These are phyloP conservation scores for Epinotia demarniana DNA, from an alignment of 2,888 invertebrate genomes.

Conservation along the genomic window DNA sequence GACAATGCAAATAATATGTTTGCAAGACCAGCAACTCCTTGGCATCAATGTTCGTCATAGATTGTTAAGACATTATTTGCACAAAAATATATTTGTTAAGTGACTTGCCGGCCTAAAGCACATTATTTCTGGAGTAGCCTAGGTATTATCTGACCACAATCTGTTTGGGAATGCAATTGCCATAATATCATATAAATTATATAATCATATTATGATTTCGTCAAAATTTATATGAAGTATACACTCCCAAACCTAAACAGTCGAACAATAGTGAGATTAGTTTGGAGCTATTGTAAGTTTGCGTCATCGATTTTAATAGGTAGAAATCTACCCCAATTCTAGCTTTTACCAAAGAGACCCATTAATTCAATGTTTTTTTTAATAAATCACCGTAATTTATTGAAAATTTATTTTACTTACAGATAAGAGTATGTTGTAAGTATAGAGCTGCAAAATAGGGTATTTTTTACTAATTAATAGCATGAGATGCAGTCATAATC, in stretches of 20 bases:
- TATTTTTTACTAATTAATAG: constrained; percentile 1
- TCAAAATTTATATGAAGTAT: no score
- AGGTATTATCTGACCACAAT: neutral
- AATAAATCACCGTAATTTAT: neutral
- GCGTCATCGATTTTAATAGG: neutral
- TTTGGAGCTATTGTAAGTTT: neutral
- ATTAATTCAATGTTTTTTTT: neutral
- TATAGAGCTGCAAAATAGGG: constrained; percentile 9
- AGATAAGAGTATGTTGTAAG: neutral
- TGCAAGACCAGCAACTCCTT: no score
- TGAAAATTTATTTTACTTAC: constrained; percentile 7
- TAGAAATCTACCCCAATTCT: neutral
- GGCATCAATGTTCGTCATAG: no score
- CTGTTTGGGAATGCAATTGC: neutral
- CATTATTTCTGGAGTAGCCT: neutral
- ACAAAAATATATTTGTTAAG: no score
- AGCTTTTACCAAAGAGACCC: neutral
- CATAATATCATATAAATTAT: no score
- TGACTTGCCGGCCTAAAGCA: neutral
- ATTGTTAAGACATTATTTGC: no score
- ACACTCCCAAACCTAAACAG: no score
- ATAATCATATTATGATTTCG: no score
- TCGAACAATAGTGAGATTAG: neutral
- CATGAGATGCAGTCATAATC: constrained; percentile 5
- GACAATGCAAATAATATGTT: no score